Evolutionary conservation across 1,140 invertebrate genomes (phyloP).

Genomic region (Microplitis demolitor): DNA sequence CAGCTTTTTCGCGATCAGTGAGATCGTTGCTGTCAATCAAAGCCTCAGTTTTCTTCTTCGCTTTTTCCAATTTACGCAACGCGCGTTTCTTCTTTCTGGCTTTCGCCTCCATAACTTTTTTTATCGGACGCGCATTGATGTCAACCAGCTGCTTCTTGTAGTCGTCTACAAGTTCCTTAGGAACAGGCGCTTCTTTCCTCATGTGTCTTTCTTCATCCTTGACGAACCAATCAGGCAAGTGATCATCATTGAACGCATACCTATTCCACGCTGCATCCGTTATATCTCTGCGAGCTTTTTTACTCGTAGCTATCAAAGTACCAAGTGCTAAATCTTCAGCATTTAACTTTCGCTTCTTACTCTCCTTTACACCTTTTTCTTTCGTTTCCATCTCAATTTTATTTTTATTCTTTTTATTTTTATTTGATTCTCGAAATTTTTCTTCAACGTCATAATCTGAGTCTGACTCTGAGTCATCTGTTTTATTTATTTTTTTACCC

Average conservation of each 20-base stretch:
- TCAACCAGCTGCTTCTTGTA: constrained; percentile 81
- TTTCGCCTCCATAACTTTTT: constrained; percentile 98
- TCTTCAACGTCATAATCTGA: constrained; percentile 71
- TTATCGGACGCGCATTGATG: constrained; percentile 92
- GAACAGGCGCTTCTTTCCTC: constrained; percentile 76
- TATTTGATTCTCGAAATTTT: constrained; percentile 42
- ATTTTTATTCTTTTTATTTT: constrained; percentile 58
- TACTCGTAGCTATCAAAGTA: constrained; percentile 81
- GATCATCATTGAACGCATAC: constrained; percentile 85
- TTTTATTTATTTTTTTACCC: constrained; percentile 39
- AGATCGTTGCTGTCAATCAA: constrained; percentile 90
- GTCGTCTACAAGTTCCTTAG: constrained; percentile 76
- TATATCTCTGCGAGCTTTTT: constrained; percentile 84
- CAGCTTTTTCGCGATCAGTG: constrained; percentile 87
- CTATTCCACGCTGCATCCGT: constrained; percentile 90
- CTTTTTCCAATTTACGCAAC: constrained; percentile 85
- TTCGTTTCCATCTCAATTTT: constrained; percentile 73
- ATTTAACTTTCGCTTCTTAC: constrained; percentile 75
- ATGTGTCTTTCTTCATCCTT: constrained; percentile 94
- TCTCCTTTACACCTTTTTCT: constrained; percentile 50
- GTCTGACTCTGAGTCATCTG: constrained; percentile 59
- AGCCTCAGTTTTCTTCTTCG: constrained; percentile 93
- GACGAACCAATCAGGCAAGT: constrained; percentile 95
- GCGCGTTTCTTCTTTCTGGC: constrained; percentile 94
- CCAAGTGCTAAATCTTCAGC: constrained; percentile 88